Base-by-base conservation (phyloP, 2,888 invertebrate genomes). In the Drosophila aldrichi region DNA sequence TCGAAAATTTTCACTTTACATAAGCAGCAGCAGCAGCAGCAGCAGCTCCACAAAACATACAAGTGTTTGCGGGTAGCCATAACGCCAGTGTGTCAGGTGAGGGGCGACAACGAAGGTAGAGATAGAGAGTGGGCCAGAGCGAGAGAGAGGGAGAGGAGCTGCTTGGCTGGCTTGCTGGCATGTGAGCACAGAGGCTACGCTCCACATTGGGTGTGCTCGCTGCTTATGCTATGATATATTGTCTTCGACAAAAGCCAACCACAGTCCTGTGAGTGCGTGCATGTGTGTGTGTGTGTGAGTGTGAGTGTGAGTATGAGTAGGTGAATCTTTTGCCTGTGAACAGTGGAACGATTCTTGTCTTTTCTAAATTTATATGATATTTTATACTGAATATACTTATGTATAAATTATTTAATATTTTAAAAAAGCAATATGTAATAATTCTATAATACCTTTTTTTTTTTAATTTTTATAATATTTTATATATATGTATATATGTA, bases 1-100 rank as follows among this genome's bases (percentile, higher is more conserved):
- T 89, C 87, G 87, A 83, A 84, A 87, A 83, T 89, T 89, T 84
- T 69, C 81, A 88, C 87, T 84, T 89, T 89, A 83, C 84, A 89
- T 84, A 84, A 82, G 68, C 67, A 68, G 48, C 32, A 29, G 46
- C 25, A 9, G 46, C 46, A 25, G 46, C 25, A 10, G n/a, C 46
- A 12, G 48, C 48, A 29, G 63, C 82, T 72, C 63, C 54, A 64
- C 77, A 72, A 59, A 70, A 58, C 58, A 70, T 70, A 84, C 87
- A 86, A 86, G 81, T 86, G 83, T 86, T 82, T 77, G 87, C 63
- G 87, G 83, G 81, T 62, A 81, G 82, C 85, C 82, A 72, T 68
- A 78, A 72, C 70, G 79, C 56, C 58, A 64, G 32, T 16, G 43
- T 44, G 38, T 18, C 43, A 40, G 58, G 52, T 51, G 29, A 40